Evolutionary conservation across 2,888 invertebrate species (phyloP), one percentile per base, ranked within the genome.

Genomic region (Zaprionus bogoriensis): DNA sequence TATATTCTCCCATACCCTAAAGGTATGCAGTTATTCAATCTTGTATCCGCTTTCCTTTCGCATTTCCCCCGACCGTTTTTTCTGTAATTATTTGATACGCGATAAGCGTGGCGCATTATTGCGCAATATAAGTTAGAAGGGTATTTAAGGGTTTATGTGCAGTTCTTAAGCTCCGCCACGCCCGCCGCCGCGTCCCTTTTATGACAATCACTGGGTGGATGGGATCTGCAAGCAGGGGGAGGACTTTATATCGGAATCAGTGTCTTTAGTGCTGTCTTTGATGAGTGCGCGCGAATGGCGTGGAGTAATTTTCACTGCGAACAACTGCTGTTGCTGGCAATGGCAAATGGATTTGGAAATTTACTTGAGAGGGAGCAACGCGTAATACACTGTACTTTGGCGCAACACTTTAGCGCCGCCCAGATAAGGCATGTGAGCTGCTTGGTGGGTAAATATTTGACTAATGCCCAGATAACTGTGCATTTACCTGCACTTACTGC

Each of bases 51-150:
- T n/a, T n/a, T 46, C 7, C 32, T 14, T 4, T 20, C 4, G 20
- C 9, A 12, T 25, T 9, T 19, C 5, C 28, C 25, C 7, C 17
- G 45, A 7, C 47, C 25, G 23, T 48, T 67, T 30, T 3, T 52
- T 50, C 52, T 63, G 48, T 66, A 82, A 79, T 82, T 83, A 79
- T 67, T 75, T 82, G 72, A 82, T 82, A 60, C 52, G 10, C 59
- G 80, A 82, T 86, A 79, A 82, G 79, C 65, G 28, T 41, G 44
- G 19, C 57, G 45, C 47, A 48, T 62, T 51, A 66, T 64, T 71
- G 60, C 67, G 54, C 58, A 60, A 70, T 63, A 64, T 61, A 68
- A 51, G 30, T 36, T 55, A 66, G 39, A 44, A 74, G 62, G 30
- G 57, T 67, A 62, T 73, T 66, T 28, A 51, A 59, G 44, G 57